Percentiles rank a stretch among this genome's conserved stretches.
Conservation (phyloP, 1,140 invertebrate species). For the Carposina sasakii region DNA sequence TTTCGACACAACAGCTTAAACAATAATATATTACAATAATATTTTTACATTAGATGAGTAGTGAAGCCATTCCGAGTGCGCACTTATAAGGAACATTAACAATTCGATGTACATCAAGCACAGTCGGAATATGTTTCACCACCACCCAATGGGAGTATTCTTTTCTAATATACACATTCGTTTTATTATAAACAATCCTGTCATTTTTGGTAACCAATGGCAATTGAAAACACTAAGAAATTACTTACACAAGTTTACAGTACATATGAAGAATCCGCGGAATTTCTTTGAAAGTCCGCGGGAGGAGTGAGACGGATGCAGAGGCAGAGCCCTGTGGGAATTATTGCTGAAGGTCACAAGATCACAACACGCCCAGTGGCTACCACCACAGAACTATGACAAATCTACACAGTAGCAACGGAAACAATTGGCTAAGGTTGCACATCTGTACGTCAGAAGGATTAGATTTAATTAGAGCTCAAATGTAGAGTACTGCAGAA, state of each 20-base stretch:
- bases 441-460: too few species aligned
- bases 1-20: slow-evolving; percentile 71
- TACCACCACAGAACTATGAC: slow-evolving; percentile 11
- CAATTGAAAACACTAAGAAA: slow-evolving; percentile 63
- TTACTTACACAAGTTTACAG: slow-evolving; percentile 55
- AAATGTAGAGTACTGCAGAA: too few species aligned
- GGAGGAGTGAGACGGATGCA: slow-evolving; percentile 43
- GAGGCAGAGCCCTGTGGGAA: slow-evolving; percentile 38
- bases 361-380: slow-evolving; percentile 24
- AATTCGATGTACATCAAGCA: slow-evolving; percentile 65
- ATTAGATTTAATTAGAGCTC: too few species aligned
- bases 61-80: slow-evolving; percentile 52
- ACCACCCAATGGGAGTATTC: slow-evolving; percentile 58
- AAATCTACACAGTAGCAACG: too few species aligned
- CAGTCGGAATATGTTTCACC: slow-evolving; percentile 48
- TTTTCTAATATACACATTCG: slow-evolving; percentile 66
- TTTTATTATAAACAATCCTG: slow-evolving; percentile 68
- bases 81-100: slow-evolving; percentile 59
- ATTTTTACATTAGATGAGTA: slow-evolving; percentile 54
- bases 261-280: slow-evolving; percentile 54
- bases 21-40: slow-evolving; percentile 70
- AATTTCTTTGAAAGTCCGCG: slow-evolving; percentile 51
- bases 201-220: slow-evolving; percentile 72
- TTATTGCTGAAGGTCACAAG: slow-evolving; percentile 67
- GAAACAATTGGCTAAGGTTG: too few species aligned